Percentiles rank a stretch among this genome's conserved stretches.
Conservation (phyloP, 2,888 invertebrate species). For the Drosophila nigritarsus region DNA sequence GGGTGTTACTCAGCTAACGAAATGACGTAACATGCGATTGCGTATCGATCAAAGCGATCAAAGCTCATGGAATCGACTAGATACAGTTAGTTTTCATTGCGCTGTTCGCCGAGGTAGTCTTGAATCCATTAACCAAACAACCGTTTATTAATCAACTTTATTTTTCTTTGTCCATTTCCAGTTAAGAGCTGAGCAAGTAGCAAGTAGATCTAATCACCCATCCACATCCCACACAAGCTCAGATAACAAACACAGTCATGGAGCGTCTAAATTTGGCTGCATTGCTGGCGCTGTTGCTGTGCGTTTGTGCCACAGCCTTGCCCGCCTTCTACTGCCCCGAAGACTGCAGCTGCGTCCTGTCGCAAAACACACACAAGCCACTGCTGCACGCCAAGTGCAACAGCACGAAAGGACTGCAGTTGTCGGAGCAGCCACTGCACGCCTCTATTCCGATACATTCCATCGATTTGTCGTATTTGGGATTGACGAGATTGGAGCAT, state of each 20-base stretch:
- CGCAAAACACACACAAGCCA: constrained; percentile 70
- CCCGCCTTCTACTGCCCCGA: constrained; percentile 77
- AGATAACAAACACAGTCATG: constrained; percentile 30
- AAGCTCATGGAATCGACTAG: constrained; percentile 50
- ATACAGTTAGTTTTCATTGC: constrained; percentile 27
- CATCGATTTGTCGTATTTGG: constrained; percentile 88
- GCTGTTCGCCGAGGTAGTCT: neutral
- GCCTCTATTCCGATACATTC: constrained; percentile 83
- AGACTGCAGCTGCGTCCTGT: constrained; percentile 79
- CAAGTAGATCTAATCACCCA: constrained; percentile 11
- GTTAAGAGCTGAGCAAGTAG: constrained; percentile 31
- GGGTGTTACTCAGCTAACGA: constrained; percentile 6
- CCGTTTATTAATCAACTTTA: constrained; percentile 1
- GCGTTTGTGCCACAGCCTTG: constrained; percentile 33
- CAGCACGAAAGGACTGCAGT: constrained; percentile 75
- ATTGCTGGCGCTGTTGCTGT: constrained; percentile 55
- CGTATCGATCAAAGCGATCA: constrained; percentile 38
- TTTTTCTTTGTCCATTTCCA: constrained; percentile 25
- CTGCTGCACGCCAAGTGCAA: constrained; percentile 83
- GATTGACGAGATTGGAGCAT: constrained; percentile 86
- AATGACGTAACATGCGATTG: constrained; percentile 63
- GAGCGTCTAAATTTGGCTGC: constrained; percentile 27
- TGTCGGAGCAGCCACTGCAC: constrained; percentile 47
- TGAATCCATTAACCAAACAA: neutral
- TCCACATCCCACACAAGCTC: neutral